A percentile compares a stretch with the other conserved stretches of the same genome.
These are phyloP conservation scores for Lithobates pipiens DNA, from an alignment of 2,797 vertebrate genomes.

Conservation along the genomic window DNA sequence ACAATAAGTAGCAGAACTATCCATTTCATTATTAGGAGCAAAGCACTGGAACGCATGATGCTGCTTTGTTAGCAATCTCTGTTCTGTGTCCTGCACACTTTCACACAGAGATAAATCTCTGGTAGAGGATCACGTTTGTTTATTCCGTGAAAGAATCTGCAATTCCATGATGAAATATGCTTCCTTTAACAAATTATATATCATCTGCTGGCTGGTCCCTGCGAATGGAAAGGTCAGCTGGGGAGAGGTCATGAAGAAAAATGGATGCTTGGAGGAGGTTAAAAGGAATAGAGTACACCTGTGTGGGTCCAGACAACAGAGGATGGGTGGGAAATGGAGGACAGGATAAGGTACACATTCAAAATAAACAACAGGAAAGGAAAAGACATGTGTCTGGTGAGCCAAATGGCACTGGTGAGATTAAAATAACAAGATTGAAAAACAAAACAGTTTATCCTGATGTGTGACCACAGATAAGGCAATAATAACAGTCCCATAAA, in stretches of 20 bases:
- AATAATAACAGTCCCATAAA: constrained; percentile 18
- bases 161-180: constrained; percentile 37
- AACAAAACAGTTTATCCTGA: constrained; percentile 49
- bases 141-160: constrained; percentile 39
- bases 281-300: constrained; percentile 52
- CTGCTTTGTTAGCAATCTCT: constrained; percentile 20
- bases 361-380: constrained; percentile 61
- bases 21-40: background rate
- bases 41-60: background rate
- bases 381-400: constrained; percentile 58
- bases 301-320: constrained; percentile 42
- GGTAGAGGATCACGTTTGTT: constrained; percentile 59
- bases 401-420: constrained; percentile 61
- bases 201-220: constrained; percentile 36
- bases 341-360: constrained; percentile 62
- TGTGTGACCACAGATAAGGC: constrained; percentile 40
- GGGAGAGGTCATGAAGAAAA: constrained; percentile 31
- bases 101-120: constrained; percentile 48
- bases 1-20: background rate
- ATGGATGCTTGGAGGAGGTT: constrained; percentile 36
- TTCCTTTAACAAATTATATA: constrained; percentile 51
- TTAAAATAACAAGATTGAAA: constrained; percentile 59
- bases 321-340: constrained; percentile 65
- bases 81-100: constrained; percentile 30
- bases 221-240: constrained; percentile 62